A percentile compares a stretch with the other conserved stretches of the same genome.
Evolutionary conservation across 2,113 vertebrate genomes (phyloP).

Genomic region (Alexandromys fortis): DNA sequence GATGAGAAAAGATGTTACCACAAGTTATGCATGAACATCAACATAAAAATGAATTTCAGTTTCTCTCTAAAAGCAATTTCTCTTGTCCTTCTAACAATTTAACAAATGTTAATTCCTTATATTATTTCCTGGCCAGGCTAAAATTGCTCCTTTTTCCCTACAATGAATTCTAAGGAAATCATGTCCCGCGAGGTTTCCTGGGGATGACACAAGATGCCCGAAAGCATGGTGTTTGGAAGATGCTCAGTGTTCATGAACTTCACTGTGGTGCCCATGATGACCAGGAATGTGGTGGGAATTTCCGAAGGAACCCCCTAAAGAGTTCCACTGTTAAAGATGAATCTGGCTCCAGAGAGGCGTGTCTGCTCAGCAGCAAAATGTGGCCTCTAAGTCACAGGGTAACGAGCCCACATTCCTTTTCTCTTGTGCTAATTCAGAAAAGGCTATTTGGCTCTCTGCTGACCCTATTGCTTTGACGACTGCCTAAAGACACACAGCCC

Average conservation of each 20-base stretch:
- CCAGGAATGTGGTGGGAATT: not conserved
- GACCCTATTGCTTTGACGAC: not conserved
- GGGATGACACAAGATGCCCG: not conserved
- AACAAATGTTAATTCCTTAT: not conserved
- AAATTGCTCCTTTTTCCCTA: not conserved
- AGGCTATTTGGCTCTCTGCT: slow-evolving; percentile 1
- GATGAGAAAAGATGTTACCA: not conserved
- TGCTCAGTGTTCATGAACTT: not conserved
- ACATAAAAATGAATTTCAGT: slow-evolving; percentile 31
- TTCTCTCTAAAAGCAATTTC: not conserved
- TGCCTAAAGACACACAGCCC: not conserved
- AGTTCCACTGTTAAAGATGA: slow-evolving; percentile 12
- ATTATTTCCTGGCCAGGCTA: not conserved
- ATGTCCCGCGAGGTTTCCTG: not conserved
- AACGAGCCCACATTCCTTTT: slow-evolving; percentile 12
- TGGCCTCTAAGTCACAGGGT: not conserved
- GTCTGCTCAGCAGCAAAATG: not conserved
- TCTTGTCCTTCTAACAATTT: not conserved
- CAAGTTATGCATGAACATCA: not conserved
- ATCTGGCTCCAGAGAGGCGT: not conserved
- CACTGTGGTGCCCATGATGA: slow-evolving; percentile 7
- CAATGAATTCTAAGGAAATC: not conserved
- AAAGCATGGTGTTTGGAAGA: not conserved
- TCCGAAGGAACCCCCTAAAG: not conserved
- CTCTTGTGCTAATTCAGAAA: slow-evolving; percentile 9